Base-by-base conservation (phyloP, 1,140 invertebrate genomes). In the Drosophila rufa region DNA sequence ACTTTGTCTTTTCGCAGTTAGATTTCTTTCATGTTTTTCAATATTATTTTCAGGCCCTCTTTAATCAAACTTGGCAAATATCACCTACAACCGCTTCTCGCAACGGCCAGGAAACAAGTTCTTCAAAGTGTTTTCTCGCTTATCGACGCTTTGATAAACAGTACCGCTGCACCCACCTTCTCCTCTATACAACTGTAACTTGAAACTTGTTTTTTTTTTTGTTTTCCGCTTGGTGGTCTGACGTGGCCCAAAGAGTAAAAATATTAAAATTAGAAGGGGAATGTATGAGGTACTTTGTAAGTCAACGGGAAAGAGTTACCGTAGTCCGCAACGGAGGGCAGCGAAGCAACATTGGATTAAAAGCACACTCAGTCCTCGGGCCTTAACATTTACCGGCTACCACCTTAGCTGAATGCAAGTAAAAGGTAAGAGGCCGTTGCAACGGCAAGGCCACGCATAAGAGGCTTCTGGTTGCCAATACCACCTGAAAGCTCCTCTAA, bases 71-170 rank as follows among this genome's bases (percentile, higher is more conserved):
- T 12, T 12, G 2, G 12, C 2, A 59, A 19, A n/a, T 50, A 14
- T 27, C 22, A 45, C 22, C 11, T 6, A 38, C 19, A 56, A 40
- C 40, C 19, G n/a, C 19, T 22, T 58, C 11, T 27, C 22, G 12
- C 19, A 58, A 42, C n/a, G 43, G 22, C 40, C 40, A 12, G 47
- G 7, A 36, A 43, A 36, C 19, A 19, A 46, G 33, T 47, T 60
- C 27, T 45, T 40, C 3, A 47, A 15, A 66, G 57, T 59, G 42
- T 30, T 62, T 70, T 56, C 47, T 47, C 9, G 5, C 38, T 70
- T 82, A 78, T 82, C 80, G 62, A 9, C 38, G 40, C 30, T 47
- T 25, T 78, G 80, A 78, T 78, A 82, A 82, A 61, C 67, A 36
- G 43, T 45, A 65, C 43, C 61, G 17, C 27, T 51, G 43, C 46